A percentile compares a stretch with the other conserved stretches of the same genome.
Evolutionary conservation across 2,797 vertebrate species (phyloP).

Genomic region (Gallinago nigripennis): DNA sequence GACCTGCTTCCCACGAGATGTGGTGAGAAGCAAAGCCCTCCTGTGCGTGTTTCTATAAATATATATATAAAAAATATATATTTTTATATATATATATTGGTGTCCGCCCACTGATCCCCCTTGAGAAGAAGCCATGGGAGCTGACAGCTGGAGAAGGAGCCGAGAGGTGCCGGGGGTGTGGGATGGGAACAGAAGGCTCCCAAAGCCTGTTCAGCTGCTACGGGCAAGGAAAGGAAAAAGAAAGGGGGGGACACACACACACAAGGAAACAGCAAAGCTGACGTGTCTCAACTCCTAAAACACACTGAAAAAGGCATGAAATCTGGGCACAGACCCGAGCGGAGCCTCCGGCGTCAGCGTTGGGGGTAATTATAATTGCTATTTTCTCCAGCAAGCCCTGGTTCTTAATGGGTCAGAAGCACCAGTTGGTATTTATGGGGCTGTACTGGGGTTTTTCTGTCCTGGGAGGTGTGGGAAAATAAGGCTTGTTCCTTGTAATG

Average conservation of each 20-base stretch:
- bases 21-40: not conserved
- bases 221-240: not conserved
- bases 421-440: fast-evolving
- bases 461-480: fast-evolving
- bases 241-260: not conserved
- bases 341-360: fast-evolving
- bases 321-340: not conserved
- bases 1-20: not conserved
- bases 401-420: not conserved
- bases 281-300: not conserved
- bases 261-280: not conserved
- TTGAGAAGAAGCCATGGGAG: slow-evolving; percentile 42
- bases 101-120: slow-evolving; percentile 25
- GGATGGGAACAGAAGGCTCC: slow-evolving; percentile 66
- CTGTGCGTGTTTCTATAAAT: not conserved
- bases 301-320: not conserved
- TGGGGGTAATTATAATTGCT: not conserved
- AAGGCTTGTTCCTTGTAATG: not conserved
- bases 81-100: not conserved
- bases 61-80: not conserved
- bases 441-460: not conserved
- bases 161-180: slow-evolving; percentile 49
- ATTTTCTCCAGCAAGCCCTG: not conserved
- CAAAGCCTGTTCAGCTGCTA: slow-evolving; percentile 53
- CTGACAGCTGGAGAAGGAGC: slow-evolving; percentile 64